Base-by-base conservation (phyloP, 2,113 vertebrate genomes). In the Hippotragus niger region DNA sequence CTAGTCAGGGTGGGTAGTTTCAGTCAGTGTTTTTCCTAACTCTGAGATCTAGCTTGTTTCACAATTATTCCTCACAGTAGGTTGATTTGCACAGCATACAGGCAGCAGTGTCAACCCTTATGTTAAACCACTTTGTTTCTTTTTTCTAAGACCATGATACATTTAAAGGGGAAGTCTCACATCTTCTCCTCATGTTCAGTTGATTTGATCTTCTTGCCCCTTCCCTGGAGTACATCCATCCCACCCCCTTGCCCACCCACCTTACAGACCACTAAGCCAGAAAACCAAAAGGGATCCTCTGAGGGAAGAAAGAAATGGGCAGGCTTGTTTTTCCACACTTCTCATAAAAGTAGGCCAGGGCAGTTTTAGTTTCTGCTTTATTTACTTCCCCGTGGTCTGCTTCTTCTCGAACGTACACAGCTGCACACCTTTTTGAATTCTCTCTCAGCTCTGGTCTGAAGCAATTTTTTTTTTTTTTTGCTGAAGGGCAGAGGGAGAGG, bases 401-500 rank as follows among this genome's bases (percentile, higher is more conserved):
- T 27, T 90, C 55, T 74, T n/a, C 21, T 36, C 5, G 12, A 6
- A 85, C 1, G 2, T 15, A 14, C 58, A 47, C 43, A 33, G 84
- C 55, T 57, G 13, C 47, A 29, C 10, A 81, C 91, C 47, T 82
- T 53, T 74, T 12, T 7, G 57, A 85, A 33, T 88, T 7, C 76
- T 90, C 45, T 88, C 40, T 90, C 6, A 17, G 60, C n/a, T 88
- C 10, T 60, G 85, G 11, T 3, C 78, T 91, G 83, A 67, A 90
- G 50, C 57, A n/a, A 40, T 36, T 10, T n/a, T 67, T 94, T 71
- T 10, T 36, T 67, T 64, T 64, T 64, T 71, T 71, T 36, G 96
- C 58, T 93, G 95, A 97, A 98, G 98, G 96, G 95, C 97, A 96
- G 96, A 45, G 62, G 86, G 96, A 97, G 92, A 97, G 94, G 94